Conservation (phyloP, 2,797 vertebrate genomes). For the Pseudomugil tenellus region DNA sequence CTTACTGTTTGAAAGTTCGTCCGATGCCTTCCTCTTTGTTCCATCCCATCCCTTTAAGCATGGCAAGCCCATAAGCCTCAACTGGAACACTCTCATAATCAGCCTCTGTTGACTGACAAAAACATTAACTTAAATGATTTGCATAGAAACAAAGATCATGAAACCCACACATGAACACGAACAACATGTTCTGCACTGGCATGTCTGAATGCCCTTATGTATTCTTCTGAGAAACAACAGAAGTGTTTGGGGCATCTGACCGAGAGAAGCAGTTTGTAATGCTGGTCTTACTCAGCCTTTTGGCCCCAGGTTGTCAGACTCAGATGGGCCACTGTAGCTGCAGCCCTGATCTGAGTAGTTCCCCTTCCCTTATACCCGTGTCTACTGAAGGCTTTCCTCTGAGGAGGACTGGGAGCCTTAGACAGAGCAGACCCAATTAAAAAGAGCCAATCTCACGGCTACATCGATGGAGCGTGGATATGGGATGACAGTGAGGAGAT, state of each 20-base stretch:
- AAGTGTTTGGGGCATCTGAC: slow-evolving; percentile 27
- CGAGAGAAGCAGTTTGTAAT: slow-evolving; percentile 42
- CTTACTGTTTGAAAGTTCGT: slow-evolving; percentile 90
- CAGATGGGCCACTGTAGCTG: slow-evolving; percentile 37
- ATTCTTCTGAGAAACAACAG: slow-evolving; percentile 42
- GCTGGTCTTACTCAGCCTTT: slow-evolving; percentile 62
- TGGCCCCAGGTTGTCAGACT: slow-evolving; percentile 62
- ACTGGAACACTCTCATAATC: slow-evolving; percentile 90
- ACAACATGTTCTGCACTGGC: background rate
- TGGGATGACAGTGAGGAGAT: slow-evolving; percentile 47
- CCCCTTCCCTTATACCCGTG: slow-evolving; percentile 34
- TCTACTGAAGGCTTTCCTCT: slow-evolving; percentile 45
- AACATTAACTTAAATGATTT: slow-evolving; percentile 19
- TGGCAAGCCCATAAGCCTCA: slow-evolving; percentile 89
- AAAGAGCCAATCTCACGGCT: slow-evolving; percentile 54
- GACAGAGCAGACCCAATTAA: slow-evolving; percentile 40
- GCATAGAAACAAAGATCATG: slow-evolving; percentile 11
- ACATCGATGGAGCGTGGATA: slow-evolving; percentile 41
- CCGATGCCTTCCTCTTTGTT: slow-evolving; percentile 89
- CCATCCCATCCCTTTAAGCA: slow-evolving; percentile 95
- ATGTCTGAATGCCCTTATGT: slow-evolving; percentile 31
- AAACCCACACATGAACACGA: background rate
- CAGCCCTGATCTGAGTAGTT: slow-evolving; percentile 43
- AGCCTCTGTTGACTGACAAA: slow-evolving; percentile 84
- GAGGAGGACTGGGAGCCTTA: slow-evolving; percentile 30